Percentiles rank a stretch among this genome's conserved stretches.
These are phyloP conservation scores for Oncorhynchus tshawytscha DNA, from an alignment of 2,113 vertebrate genomes.

Conservation along the genomic window DNA sequence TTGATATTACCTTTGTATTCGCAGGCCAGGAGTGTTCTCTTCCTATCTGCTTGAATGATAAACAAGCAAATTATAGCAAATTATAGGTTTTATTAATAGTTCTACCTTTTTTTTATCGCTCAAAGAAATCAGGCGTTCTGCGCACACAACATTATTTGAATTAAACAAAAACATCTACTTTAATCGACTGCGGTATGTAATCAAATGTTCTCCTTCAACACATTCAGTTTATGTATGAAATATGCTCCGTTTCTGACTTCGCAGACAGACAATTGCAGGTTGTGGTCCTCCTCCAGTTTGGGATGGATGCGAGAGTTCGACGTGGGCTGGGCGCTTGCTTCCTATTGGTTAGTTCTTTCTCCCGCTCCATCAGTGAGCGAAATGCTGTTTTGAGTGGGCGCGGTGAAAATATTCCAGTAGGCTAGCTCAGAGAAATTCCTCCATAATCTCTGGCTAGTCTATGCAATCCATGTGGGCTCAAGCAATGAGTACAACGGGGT, in stretches of 20 bases:
- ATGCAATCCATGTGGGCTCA: no score
- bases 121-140: background rate
- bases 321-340: background rate
- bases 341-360: background rate
- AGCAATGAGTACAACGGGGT: no score
- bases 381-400: background rate
- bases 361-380: background rate
- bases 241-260: background rate
- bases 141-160: background rate
- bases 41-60: background rate
- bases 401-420: no score
- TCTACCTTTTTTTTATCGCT: background rate
- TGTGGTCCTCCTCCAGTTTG: background rate
- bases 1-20: background rate
- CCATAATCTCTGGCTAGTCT: no score
- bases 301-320: background rate
- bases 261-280: background rate
- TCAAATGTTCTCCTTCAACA: background rate
- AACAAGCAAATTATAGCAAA: background rate
- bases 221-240: background rate
- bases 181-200: background rate
- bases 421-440: no score
- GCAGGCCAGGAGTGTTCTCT: background rate
- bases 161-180: background rate
- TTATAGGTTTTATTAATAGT: background rate